These are phyloP conservation scores for Apteryx mantelli DNA, from an alignment of 2,113 vertebrate genomes.

Conservation along the genomic window DNA sequence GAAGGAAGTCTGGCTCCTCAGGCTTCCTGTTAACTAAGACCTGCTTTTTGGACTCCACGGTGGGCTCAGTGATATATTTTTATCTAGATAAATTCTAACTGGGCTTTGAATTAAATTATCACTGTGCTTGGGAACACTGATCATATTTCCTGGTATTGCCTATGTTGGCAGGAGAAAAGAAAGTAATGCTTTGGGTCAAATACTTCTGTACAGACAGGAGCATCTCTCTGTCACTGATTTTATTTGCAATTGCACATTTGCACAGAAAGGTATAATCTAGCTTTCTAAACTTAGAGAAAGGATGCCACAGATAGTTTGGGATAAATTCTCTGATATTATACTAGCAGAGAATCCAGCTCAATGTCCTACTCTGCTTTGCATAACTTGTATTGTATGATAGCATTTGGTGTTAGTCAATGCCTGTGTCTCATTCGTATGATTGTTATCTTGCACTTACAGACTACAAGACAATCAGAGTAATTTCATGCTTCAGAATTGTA, in stretches of 20 bases:
- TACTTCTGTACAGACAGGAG: not conserved
- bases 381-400: not conserved
- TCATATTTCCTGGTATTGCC: not conserved
- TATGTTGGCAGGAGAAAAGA: not conserved
- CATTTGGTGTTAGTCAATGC: not conserved
- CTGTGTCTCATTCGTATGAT: not conserved
- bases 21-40: not conserved
- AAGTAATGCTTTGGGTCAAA: not conserved
- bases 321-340: not conserved
- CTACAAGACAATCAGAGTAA: not conserved
- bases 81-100: not conserved
- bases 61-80: not conserved
- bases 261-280: not conserved
- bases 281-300: not conserved
- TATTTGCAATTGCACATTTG: not conserved
- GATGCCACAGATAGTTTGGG: not conserved
- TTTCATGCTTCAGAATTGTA: not conserved
- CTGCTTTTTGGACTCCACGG: not conserved
- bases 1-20: not conserved
- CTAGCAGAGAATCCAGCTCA: not conserved
- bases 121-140: not conserved
- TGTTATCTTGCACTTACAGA: not conserved
- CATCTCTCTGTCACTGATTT: not conserved
- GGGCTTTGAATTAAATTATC: not conserved
- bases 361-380: not conserved